A percentile compares a stretch with the other conserved stretches of the same genome.
phyloP scores from a whole-genome alignment of 2,113 vertebrate genomes.

The Hippotragus niger region DNA sequence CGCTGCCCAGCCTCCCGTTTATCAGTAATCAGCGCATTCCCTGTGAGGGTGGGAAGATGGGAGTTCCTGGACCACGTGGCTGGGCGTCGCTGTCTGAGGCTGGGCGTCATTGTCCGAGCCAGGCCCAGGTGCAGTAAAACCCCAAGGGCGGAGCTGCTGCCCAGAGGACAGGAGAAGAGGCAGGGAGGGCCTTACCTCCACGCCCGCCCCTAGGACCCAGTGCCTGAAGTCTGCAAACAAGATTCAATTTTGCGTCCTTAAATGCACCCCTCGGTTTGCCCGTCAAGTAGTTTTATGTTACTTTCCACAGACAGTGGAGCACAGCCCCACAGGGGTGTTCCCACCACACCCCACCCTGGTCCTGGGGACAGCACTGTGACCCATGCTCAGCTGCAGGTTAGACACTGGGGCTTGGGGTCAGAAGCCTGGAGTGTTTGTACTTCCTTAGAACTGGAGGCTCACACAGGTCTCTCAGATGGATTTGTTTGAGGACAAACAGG shows the following conservation, averaged over 20 bases:
- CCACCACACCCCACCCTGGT: neutral
- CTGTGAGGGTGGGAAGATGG: neutral
- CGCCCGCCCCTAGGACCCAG: neutral
- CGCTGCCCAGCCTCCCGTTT: neutral
- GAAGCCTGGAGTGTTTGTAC: neutral
- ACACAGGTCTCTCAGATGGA: neutral
- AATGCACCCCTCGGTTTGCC: neutral
- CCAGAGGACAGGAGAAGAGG: neutral
- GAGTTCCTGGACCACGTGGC: neutral
- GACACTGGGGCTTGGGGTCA: neutral
- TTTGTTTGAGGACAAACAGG: neutral
- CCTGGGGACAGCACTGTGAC: neutral
- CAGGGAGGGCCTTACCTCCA: neutral
- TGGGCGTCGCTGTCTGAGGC: neutral
- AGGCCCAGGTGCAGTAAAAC: neutral
- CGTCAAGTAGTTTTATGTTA: neutral
- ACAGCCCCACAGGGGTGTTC: neutral
- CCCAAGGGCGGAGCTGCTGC: neutral
- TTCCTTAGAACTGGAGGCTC: neutral
- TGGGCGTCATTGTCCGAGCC: neutral
- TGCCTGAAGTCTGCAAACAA: neutral
- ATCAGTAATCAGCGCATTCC: constrained; percentile 40
- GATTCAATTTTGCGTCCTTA: no score
- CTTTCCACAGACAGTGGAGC: neutral
- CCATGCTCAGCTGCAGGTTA: accelerated